phyloP scores from a whole-genome alignment of 2,113 vertebrate species.

The Centropus bengalensis region DNA sequence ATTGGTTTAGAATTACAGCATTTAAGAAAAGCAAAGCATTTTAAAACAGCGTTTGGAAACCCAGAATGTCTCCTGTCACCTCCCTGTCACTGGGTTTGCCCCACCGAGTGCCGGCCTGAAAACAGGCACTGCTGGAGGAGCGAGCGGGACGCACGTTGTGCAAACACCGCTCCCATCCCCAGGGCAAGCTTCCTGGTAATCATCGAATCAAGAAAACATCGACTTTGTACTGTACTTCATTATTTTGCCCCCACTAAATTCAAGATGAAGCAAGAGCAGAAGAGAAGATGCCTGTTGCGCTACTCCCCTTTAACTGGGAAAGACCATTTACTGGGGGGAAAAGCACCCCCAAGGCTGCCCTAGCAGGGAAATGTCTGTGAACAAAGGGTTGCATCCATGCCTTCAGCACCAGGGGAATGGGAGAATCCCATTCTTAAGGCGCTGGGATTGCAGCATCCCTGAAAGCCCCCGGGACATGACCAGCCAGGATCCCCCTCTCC shows the following conservation, averaged over 20 bases:
- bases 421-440: neutral
- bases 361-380: accelerated
- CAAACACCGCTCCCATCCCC: neutral
- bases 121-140: too few species aligned
- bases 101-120: neutral
- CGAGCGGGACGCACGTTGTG: accelerated
- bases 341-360: neutral
- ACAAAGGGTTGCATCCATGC: accelerated
- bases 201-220: neutral
- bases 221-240: neutral
- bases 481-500: too few species aligned
- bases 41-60: neutral
- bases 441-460: accelerated
- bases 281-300: accelerated
- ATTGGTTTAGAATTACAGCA: neutral
- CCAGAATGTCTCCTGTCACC: neutral
- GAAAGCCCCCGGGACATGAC: too few species aligned
- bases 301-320: neutral
- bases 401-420: neutral
- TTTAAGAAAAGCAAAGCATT: neutral
- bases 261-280: neutral
- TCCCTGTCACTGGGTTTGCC: accelerated
- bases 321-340: neutral
- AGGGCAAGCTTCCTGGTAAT: neutral
- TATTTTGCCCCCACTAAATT: neutral